These are phyloP conservation scores for Corydoras maculifer DNA, from an alignment of 2,113 vertebrate species.

Conservation along the genomic window DNA sequence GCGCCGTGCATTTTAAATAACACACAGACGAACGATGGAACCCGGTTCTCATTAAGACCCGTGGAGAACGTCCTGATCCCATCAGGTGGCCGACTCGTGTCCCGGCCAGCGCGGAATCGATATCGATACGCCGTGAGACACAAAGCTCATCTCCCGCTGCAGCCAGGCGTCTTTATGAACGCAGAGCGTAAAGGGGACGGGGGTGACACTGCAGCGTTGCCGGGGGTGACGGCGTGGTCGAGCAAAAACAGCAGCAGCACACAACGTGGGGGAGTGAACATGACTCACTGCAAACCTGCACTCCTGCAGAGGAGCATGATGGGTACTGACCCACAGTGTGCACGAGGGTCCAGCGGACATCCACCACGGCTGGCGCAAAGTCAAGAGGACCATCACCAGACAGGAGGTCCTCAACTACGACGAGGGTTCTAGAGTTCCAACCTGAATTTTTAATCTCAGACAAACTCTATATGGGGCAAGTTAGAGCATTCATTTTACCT, in stretches of 20 bases:
- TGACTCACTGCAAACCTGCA: neutral
- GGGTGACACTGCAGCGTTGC: slow-evolving; percentile 58
- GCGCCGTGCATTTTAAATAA: too few relatives aligned
- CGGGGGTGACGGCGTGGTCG: slow-evolving; percentile 56
- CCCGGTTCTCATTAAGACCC: slow-evolving; percentile 53
- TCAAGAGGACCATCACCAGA: too few relatives aligned
- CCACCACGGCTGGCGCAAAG: too few relatives aligned
- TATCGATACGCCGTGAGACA: slow-evolving; percentile 54
- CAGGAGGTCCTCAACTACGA: too few relatives aligned
- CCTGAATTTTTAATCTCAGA: too few relatives aligned
- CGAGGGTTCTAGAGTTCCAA: too few relatives aligned
- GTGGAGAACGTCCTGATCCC: slow-evolving; percentile 51
- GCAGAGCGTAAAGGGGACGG: slow-evolving; percentile 69
- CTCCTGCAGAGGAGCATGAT: neutral
- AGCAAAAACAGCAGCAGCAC: slow-evolving; percentile 48
- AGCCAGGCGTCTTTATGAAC: slow-evolving; percentile 68
- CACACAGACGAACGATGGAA: neutral
- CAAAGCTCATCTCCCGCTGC: slow-evolving; percentile 65
- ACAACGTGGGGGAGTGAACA: neutral
- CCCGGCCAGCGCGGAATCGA: slow-evolving; percentile 61
- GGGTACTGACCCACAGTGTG: neutral
- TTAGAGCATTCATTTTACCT: too few relatives aligned
- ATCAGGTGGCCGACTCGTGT: slow-evolving; percentile 38
- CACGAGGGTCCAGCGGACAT: too few relatives aligned
- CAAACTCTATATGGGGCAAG: too few relatives aligned